Conservation (phyloP, 2,113 vertebrate species). For the Malurus elegans region DNA sequence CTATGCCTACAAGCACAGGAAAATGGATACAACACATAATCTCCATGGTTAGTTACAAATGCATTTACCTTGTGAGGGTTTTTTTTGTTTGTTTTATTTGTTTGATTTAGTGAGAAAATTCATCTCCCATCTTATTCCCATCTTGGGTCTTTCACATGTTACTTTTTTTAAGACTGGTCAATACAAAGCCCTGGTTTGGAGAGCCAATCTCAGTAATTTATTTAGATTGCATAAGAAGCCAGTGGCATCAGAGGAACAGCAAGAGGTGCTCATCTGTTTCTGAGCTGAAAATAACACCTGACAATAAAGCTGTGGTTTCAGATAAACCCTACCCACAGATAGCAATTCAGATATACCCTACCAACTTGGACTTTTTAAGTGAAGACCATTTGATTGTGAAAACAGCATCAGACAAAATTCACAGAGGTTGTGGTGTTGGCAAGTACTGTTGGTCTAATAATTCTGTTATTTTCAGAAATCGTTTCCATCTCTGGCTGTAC, state of each 20-base stretch:
- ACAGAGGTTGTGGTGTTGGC: background rate
- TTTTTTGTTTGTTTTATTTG: background rate
- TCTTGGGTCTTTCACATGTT: background rate
- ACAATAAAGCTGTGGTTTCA: background rate
- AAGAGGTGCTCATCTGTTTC: background rate
- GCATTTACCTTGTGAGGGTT: background rate
- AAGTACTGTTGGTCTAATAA: background rate
- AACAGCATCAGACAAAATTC: background rate
- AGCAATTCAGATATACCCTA: background rate
- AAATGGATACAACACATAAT: background rate
- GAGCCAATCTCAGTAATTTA: background rate
- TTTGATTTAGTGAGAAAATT: background rate
- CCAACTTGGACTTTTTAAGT: accelerated
- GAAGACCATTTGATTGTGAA: background rate
- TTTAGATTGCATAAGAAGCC: background rate
- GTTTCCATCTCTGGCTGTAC: background rate
- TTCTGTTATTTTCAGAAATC: background rate
- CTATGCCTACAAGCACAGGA: background rate
- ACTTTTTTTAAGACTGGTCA: background rate
- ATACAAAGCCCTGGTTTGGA: background rate
- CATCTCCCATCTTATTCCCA: background rate
- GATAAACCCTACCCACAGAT: background rate
- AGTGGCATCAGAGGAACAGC: background rate
- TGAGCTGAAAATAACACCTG: background rate
- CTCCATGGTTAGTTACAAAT: background rate